These are phyloP conservation scores for Protobothrops mucrosquamatus DNA, from an alignment of 2,113 vertebrate species.

Conservation along the genomic window DNA sequence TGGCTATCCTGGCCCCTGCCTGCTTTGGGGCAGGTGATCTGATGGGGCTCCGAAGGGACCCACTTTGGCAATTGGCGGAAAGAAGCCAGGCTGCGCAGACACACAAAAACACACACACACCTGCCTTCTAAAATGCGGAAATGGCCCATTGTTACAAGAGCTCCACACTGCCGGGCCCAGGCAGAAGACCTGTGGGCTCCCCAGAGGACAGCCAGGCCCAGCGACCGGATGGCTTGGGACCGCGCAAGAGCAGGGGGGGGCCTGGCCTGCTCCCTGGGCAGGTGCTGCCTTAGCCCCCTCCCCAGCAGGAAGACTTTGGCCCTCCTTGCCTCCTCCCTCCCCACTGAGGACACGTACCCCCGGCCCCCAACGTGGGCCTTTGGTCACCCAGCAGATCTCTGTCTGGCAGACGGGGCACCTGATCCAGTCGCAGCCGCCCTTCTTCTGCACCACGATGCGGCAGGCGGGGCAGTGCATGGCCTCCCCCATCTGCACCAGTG, in stretches of 20 bases:
- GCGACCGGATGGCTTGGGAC: no score
- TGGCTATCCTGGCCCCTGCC: background rate
- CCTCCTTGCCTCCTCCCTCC: background rate
- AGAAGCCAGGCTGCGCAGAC: no score
- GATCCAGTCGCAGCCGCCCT: conserved; percentile 93
- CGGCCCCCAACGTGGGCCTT: conserved; percentile 89
- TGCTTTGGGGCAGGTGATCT: background rate
- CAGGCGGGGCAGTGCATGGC: conserved; percentile 93
- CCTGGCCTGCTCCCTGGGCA: background rate
- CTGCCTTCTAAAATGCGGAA: background rate
- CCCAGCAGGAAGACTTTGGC: background rate
- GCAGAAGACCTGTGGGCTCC: no score
- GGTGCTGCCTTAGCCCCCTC: background rate
- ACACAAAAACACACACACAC: background rate
- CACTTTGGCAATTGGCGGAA: background rate
- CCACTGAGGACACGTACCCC: conserved; percentile 63
- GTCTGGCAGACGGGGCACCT: conserved; percentile 92
- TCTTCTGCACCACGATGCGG: conserved; percentile 90
- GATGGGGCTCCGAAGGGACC: background rate
- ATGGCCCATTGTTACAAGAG: background rate
- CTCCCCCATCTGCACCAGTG: conserved; percentile 81
- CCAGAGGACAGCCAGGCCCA: background rate
- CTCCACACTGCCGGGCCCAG: background rate
- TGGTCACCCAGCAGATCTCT: conserved; percentile 96
- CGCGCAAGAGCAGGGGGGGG: no score